Evolutionary conservation across 2,888 invertebrate genomes (phyloP).

Genomic region (Diploptera punctata): DNA sequence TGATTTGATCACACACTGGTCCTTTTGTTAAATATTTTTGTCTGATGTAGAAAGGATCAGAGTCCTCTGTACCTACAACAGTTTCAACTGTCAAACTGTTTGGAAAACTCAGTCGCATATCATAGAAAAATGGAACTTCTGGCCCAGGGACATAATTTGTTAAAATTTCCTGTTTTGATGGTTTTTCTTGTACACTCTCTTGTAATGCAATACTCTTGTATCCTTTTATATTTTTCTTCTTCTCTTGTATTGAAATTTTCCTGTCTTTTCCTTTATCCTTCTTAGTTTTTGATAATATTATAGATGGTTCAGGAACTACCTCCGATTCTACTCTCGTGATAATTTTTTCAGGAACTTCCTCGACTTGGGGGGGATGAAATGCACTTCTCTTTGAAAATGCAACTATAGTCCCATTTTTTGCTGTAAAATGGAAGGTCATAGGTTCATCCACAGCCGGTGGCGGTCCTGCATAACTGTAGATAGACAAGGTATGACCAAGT

Average conservation of each 20-base stretch:
- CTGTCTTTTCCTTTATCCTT: not conserved
- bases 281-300: not conserved
- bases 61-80: not conserved
- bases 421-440: not conserved
- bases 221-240: not conserved
- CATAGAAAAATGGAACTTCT: not conserved
- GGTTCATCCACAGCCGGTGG: not conserved
- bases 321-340: not conserved
- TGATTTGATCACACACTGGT: not conserved
- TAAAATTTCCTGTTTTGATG: not conserved
- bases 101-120: not conserved
- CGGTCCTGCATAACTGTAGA: not conserved
- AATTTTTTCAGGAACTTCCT: not conserved
- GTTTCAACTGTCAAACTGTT: not conserved
- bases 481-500: not conserved
- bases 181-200: not conserved
- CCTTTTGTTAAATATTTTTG: not conserved
- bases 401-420: not conserved
- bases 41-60: not conserved
- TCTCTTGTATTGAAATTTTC: not conserved
- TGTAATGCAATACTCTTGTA: not conserved
- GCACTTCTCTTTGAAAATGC: not conserved
- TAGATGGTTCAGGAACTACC: not conserved
- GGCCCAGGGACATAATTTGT: not conserved
- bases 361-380: not conserved